A percentile compares a stretch with the other conserved stretches of the same genome.
These are phyloP conservation scores for Drosophila affinis DNA, from an alignment of 2,888 invertebrate species.

Conservation along the genomic window DNA sequence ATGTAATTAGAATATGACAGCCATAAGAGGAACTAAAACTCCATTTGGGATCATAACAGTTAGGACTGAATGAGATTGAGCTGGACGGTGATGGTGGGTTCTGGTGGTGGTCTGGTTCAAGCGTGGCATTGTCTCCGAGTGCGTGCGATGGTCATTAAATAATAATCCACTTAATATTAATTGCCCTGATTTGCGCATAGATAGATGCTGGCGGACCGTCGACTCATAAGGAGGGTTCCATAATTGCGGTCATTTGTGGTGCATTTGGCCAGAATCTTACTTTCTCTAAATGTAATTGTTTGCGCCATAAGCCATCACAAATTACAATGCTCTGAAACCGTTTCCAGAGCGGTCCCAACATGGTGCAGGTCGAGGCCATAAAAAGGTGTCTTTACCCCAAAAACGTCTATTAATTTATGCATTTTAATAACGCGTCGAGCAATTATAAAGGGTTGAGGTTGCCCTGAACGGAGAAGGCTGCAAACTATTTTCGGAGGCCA, in stretches of 20 bases:
- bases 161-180: conserved; percentile 83
- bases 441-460: conserved; percentile 66
- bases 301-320: conserved; percentile 58
- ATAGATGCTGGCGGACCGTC: conserved; percentile 24
- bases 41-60: conserved; percentile 65
- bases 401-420: conserved; percentile 77
- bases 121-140: conserved; percentile 35
- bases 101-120: not conserved
- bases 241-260: conserved; percentile 80
- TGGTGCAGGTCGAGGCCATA: conserved; percentile 43
- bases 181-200: conserved; percentile 76
- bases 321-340: conserved; percentile 54
- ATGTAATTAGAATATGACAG: conserved; percentile 76
- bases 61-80: conserved; percentile 63
- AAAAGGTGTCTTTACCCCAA: conserved; percentile 45
- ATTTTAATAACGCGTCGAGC: conserved; percentile 78
- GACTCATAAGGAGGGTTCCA: conserved; percentile 48
- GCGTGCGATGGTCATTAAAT: conserved; percentile 80
- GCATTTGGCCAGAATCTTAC: conserved; percentile 57
- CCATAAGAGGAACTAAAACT: conserved; percentile 34
- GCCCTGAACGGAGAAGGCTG: conserved; percentile 15
- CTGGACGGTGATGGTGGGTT: conserved; percentile 19
- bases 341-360: conserved; percentile 53
- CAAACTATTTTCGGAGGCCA: conserved; percentile 49
- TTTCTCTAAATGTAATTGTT: conserved; percentile 54